These are phyloP conservation scores for Nipponacmea schrenckii DNA, from an alignment of 2,888 invertebrate genomes.

Conservation along the genomic window DNA sequence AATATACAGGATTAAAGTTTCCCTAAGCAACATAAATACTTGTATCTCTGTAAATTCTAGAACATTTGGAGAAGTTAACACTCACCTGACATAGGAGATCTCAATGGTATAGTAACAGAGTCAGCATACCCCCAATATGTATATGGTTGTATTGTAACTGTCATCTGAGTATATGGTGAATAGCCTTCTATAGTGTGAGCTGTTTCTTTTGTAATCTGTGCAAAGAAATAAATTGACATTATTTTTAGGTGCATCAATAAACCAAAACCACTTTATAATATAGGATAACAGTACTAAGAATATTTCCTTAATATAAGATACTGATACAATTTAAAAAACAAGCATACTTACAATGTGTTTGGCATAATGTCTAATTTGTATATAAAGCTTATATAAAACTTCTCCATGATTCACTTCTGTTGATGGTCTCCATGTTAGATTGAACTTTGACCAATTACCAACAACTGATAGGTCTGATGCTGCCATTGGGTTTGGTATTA, in stretches of 20 bases:
- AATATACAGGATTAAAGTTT: too few species aligned
- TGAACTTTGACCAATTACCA: conserved; percentile 84
- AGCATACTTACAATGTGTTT: conserved; percentile 26
- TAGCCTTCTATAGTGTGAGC: conserved; percentile 44
- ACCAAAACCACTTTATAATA: neutral
- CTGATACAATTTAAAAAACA: neutral
- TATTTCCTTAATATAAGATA: neutral
- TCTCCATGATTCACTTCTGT: conserved; percentile 81
- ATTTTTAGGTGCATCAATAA: neutral
- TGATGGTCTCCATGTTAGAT: conserved; percentile 82
- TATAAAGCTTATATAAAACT: conserved; percentile 82
- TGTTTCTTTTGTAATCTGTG: conserved; percentile 56
- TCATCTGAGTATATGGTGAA: conserved; percentile 78
- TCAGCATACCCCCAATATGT: conserved; percentile 82
- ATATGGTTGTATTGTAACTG: conserved; percentile 81
- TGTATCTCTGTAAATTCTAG: too few species aligned
- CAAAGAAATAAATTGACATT: conserved; percentile 16
- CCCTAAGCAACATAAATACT: too few species aligned
- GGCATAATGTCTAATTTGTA: conserved; percentile 39
- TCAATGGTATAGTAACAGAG: conserved; percentile 73
- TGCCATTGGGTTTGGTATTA: conserved; percentile 81
- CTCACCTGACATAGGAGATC: conserved; percentile 79
- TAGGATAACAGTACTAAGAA: neutral
- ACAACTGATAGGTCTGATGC: conserved; percentile 76
- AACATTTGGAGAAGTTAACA: neutral